Conservation (phyloP, 2,113 vertebrate genomes). For the Pluvianellus socialis region DNA sequence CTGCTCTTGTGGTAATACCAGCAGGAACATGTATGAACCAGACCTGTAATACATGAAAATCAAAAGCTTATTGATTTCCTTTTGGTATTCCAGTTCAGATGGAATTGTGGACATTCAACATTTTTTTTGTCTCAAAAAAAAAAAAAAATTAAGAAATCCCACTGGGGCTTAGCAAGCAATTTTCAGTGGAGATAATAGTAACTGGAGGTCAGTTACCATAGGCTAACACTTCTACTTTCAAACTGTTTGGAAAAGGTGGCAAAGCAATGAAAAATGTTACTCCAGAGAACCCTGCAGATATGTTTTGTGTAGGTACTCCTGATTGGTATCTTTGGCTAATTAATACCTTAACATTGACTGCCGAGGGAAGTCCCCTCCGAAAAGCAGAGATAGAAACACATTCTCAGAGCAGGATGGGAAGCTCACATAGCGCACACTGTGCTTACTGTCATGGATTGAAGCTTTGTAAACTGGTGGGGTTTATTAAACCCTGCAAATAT, state of each 20-base stretch:
- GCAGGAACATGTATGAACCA: background rate
- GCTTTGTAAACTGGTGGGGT: background rate
- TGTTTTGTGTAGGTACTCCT: background rate
- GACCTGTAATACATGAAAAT: background rate
- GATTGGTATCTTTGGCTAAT: background rate
- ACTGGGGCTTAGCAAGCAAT: background rate
- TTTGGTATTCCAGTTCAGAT: background rate
- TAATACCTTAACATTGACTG: background rate
- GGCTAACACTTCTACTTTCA: background rate
- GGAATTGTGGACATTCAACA: background rate
- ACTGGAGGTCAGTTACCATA: background rate
- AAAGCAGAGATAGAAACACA: background rate
- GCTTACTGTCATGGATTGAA: background rate
- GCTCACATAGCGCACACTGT: background rate
- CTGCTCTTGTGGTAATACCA: background rate
- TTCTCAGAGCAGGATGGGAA: background rate
- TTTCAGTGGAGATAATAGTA: background rate
- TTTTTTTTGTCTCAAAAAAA: background rate
- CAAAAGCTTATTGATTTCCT: background rate
- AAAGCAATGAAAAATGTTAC: background rate
- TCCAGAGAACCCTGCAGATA: background rate
- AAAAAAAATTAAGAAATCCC: background rate
- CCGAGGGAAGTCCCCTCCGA: background rate
- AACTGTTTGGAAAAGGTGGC: background rate
- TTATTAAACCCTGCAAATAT: background rate